A percentile compares a stretch with the other conserved stretches of the same genome.
These are phyloP conservation scores for Gnathonemus echidnorhynchus DNA, from an alignment of 2,113 vertebrate species.

Conservation along the genomic window DNA sequence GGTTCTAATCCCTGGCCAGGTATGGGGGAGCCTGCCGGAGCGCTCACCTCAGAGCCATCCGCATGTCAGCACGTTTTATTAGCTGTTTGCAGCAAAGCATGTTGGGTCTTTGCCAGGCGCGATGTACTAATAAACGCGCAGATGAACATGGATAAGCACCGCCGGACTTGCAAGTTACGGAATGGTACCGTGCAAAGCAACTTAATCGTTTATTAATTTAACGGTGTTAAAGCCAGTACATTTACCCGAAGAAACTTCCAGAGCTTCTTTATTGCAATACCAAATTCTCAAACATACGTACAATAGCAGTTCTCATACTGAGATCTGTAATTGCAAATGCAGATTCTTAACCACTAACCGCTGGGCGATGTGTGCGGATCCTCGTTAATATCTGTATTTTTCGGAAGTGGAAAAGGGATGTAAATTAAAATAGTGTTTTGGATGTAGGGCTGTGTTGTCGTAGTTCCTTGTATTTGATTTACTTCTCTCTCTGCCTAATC, in stretches of 20 bases:
- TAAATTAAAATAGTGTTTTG: not conserved
- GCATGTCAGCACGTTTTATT: conserved; percentile 34
- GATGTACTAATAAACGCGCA: not conserved
- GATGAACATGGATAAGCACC: not conserved
- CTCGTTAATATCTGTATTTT: not conserved
- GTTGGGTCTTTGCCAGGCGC: conserved; percentile 16
- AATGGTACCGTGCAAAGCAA: not conserved
- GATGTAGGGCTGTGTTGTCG: not conserved
- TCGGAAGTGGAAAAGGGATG: not conserved
- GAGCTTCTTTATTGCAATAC: not conserved
- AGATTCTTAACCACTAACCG: not conserved
- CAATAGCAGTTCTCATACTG: not conserved
- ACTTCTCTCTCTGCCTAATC: not conserved
- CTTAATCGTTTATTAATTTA: not conserved
- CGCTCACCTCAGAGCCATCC: conserved; percentile 14
- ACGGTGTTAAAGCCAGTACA: not conserved
- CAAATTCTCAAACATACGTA: not conserved
- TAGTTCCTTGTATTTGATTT: not conserved
- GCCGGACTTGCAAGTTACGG: not conserved
- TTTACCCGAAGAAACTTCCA: not conserved
- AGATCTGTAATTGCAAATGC: not conserved
- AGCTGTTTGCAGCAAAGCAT: conserved; percentile 14
- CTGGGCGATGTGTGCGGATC: not conserved
- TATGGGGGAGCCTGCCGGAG: conserved; percentile 28
- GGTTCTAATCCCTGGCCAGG: conserved; percentile 49